These are phyloP conservation scores for Trichomalopsis sarcophagae DNA, from an alignment of 1,140 invertebrate species.

Conservation along the genomic window DNA sequence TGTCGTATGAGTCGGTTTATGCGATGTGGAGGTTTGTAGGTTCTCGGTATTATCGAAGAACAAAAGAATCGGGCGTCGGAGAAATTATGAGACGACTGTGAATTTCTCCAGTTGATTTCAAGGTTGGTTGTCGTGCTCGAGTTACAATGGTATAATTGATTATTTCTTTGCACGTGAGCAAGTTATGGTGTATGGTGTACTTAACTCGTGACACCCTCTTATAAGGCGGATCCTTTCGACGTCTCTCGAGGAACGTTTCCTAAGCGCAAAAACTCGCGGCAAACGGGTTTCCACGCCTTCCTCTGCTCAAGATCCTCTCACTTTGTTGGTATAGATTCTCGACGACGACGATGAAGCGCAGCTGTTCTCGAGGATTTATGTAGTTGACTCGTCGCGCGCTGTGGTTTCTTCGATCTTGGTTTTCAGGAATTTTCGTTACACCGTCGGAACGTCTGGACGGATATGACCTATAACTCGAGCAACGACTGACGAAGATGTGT, in stretches of 20 bases:
- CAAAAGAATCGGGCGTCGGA: not conserved
- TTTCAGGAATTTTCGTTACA: not conserved
- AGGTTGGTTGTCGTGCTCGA: not conserved
- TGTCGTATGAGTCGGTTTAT: not conserved
- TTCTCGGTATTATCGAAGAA: not conserved
- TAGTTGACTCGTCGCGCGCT: not conserved
- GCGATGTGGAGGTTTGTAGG: not conserved
- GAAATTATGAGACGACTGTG: not conserved
- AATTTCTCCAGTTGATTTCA: not conserved
- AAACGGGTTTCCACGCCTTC: constrained; percentile 37
- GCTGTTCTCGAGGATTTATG: not conserved
- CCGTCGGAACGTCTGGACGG: not conserved
- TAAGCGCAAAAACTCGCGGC: not conserved
- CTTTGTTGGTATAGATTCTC: constrained; percentile 24
- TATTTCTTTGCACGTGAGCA: not conserved
- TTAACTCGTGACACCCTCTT: not conserved
- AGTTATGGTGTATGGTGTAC: not conserved
- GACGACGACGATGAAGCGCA: not conserved
- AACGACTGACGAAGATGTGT: not conserved
- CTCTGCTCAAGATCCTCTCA: constrained; percentile 25
- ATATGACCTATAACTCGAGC: not conserved
- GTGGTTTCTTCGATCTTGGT: not conserved
- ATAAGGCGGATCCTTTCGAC: no score
- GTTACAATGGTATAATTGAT: not conserved
- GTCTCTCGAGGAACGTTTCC: not conserved